Conservation (phyloP, 2,797 vertebrate genomes). For the Pogonophryne albipinna region DNA sequence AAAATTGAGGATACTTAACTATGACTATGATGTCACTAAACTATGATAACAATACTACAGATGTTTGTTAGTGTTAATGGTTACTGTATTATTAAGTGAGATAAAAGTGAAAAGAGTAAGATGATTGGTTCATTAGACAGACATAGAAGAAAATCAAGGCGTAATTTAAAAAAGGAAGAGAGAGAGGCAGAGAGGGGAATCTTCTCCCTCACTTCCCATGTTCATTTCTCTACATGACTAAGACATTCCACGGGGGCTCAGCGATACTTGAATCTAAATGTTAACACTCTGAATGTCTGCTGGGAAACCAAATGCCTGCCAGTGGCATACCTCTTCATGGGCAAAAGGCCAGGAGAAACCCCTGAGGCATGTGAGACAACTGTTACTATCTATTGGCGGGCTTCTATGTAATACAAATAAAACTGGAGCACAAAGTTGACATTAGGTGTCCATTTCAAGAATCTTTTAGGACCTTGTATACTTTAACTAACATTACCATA, state of each 20-base stretch:
- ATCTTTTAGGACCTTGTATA: too few species aligned
- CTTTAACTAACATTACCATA: too few species aligned
- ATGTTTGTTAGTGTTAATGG: not conserved
- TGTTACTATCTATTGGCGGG: not conserved
- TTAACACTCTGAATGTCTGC: conserved; percentile 34
- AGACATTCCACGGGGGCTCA: conserved; percentile 40
- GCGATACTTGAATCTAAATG: conserved; percentile 28
- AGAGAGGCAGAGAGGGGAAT: conserved; percentile 11
- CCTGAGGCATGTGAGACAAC: not conserved
- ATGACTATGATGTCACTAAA: not conserved
- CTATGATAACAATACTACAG: not conserved
- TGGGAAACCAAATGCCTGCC: conserved; percentile 33
- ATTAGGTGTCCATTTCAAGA: not conserved
- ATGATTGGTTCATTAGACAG: not conserved
- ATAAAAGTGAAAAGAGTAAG: not conserved
- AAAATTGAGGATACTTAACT: not conserved
- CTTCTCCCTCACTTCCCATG: conserved; percentile 33
- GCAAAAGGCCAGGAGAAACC: conserved; percentile 29
- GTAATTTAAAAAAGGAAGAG: not conserved
- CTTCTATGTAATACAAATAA: not conserved
- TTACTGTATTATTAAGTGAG: not conserved
- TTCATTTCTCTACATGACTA: conserved; percentile 37
- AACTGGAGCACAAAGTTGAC: conserved; percentile 8
- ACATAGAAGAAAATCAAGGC: conserved; percentile 3
- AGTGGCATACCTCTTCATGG: conserved; percentile 22